These are phyloP conservation scores for Nothocercus nigrocapillus DNA, from an alignment of 2,113 vertebrate genomes.

Conservation along the genomic window DNA sequence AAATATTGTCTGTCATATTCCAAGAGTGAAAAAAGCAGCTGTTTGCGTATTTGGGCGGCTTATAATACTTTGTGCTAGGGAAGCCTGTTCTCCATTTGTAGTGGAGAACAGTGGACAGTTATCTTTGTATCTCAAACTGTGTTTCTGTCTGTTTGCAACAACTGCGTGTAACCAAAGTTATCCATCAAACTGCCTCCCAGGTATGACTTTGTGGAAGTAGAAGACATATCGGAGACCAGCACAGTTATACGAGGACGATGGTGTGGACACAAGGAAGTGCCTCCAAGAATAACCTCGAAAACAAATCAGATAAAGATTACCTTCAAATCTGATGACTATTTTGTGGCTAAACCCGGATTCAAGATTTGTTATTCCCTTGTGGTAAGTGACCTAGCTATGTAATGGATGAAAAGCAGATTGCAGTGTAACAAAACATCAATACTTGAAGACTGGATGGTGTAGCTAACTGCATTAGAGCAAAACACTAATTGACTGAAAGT, in stretches of 20 bases:
- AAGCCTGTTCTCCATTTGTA: background rate
- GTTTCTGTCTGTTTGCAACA: background rate
- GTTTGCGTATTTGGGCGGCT: background rate
- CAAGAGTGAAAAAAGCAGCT: background rate
- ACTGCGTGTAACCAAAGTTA: background rate
- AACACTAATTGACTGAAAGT: background rate
- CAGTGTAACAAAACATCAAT: background rate
- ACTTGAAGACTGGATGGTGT: background rate
- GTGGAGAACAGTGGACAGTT: background rate
- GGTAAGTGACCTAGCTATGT: slow-evolving; percentile 80
- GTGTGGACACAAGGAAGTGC: slow-evolving; percentile 91
- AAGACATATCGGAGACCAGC: slow-evolving; percentile 90
- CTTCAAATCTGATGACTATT: slow-evolving; percentile 97
- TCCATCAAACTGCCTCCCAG: slow-evolving; percentile 71
- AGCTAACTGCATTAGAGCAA: background rate
- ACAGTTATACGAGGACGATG: slow-evolving; percentile 93
- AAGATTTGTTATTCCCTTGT: slow-evolving; percentile 91
- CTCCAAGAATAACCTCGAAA: slow-evolving; percentile 90
- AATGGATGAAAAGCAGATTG: background rate
- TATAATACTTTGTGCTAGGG: background rate
- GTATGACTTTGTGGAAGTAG: slow-evolving; percentile 97
- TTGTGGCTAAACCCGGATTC: slow-evolving; percentile 97
- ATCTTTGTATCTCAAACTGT: background rate
- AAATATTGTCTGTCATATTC: background rate
- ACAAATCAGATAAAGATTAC: slow-evolving; percentile 91